phyloP scores from a whole-genome alignment of 2,113 vertebrate genomes.

The Brachypodius melanocephalos region DNA sequence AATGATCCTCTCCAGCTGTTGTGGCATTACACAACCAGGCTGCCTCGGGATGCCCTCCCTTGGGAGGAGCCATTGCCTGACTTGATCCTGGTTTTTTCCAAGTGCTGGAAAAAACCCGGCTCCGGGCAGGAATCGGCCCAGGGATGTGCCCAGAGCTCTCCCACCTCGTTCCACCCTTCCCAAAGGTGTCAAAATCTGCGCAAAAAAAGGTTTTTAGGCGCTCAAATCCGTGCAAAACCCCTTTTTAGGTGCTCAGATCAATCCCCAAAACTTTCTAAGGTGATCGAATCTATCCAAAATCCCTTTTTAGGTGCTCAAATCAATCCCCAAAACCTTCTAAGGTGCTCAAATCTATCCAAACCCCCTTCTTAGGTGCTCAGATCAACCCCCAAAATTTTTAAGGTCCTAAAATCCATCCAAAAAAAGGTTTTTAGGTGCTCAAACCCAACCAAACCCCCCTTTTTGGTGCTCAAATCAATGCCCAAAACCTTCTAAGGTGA shows the following conservation, averaged over 20 bases:
- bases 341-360: background rate
- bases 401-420: fast-evolving
- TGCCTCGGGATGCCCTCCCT: background rate
- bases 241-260: fast-evolving
- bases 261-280: background rate
- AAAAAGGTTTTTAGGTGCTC: fast-evolving
- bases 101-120: background rate
- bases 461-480: background rate
- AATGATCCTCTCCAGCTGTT: background rate
- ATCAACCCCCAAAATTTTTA: fast-evolving
- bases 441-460: background rate
- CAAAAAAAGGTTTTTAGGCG: background rate
- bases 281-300: background rate
- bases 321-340: too few relatives aligned
- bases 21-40: background rate
- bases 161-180: fast-evolving
- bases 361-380: fast-evolving
- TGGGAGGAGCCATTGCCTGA: background rate
- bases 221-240: background rate
- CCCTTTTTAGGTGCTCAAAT: background rate
- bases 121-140: background rate
- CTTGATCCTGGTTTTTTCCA: background rate
- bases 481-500: fast-evolving
- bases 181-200: background rate
- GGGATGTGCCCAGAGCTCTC: background rate